A percentile compares a stretch with the other conserved stretches of the same genome.
phyloP scores from a whole-genome alignment of 2,888 invertebrate species.

The Deilephila porcellus region DNA sequence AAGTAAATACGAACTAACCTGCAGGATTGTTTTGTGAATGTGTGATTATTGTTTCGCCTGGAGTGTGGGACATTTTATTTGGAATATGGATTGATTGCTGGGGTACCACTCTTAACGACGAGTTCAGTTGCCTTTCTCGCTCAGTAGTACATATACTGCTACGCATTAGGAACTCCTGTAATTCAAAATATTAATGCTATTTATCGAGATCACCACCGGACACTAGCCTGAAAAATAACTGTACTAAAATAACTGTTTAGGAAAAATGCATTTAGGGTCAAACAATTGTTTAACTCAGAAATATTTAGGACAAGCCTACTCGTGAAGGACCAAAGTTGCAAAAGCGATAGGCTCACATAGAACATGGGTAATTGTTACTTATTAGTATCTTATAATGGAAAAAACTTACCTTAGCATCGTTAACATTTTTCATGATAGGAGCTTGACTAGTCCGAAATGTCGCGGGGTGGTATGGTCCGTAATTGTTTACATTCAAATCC shows the following conservation, averaged over 20 bases:
- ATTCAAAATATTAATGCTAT: constrained; percentile 23
- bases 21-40: too few species aligned
- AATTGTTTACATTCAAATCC: constrained; percentile 47
- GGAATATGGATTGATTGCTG: constrained; percentile 46
- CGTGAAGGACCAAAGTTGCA: too few species aligned
- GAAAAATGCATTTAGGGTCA: too few species aligned
- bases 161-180: constrained; percentile 63
- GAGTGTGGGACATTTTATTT: constrained; percentile 40
- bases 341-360: too few species aligned
- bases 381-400: not conserved
- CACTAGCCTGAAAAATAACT: too few species aligned
- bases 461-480: constrained; percentile 36
- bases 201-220: too few species aligned
- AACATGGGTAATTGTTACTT: too few species aligned
- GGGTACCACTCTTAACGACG: constrained; percentile 60
- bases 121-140: constrained; percentile 52
- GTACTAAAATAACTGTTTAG: too few species aligned
- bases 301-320: too few species aligned
- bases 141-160: constrained; percentile 57
- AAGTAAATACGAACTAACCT: too few species aligned
- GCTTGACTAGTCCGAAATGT: constrained; percentile 64
- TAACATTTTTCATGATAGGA: constrained; percentile 64
- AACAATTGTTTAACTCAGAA: too few species aligned
- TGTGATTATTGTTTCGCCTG: constrained; percentile 34
- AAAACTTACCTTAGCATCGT: constrained; percentile 66